phyloP scores from a whole-genome alignment of 2,888 invertebrate genomes.

The Cataglyphis altisquamis region DNA sequence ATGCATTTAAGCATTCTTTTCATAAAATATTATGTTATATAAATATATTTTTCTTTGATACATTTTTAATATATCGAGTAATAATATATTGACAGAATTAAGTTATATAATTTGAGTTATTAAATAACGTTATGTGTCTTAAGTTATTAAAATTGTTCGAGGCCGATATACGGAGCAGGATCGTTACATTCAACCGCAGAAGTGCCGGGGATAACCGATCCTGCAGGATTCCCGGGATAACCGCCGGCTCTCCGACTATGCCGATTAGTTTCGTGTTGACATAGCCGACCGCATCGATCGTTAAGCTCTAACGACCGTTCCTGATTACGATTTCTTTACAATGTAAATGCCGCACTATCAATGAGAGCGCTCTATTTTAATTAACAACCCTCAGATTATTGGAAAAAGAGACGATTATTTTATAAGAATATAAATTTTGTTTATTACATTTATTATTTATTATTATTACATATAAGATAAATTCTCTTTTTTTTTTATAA shows the following conservation, averaged over 20 bases:
- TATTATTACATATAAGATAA: no score
- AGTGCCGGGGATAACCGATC: conserved; percentile 67
- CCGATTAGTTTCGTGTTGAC: conserved; percentile 77
- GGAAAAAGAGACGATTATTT: neutral
- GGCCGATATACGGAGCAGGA: conserved; percentile 42
- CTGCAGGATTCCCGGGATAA: conserved; percentile 75
- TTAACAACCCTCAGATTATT: neutral
- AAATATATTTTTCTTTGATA: neutral
- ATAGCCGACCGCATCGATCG: conserved; percentile 72
- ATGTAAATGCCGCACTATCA: conserved; percentile 68
- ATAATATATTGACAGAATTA: neutral
- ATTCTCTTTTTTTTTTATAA: no score
- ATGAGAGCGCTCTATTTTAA: conserved; percentile 63
- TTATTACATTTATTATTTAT: neutral
- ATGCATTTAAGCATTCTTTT: neutral
- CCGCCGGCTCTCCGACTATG: conserved; percentile 79
- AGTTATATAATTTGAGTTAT: conserved; percentile 9
- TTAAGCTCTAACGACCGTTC: conserved; percentile 69
- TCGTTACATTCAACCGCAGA: conserved; percentile 71
- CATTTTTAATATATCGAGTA: neutral
- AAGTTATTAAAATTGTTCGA: conserved; percentile 43
- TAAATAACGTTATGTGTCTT: conserved; percentile 18
- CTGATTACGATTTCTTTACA: conserved; percentile 68
- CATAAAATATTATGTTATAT: neutral
- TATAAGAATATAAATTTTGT: neutral